Percentiles rank a stretch among this genome's conserved stretches.
Evolutionary conservation across 2,888 invertebrate species (phyloP).

Genomic region (Mythimna pallens): DNA sequence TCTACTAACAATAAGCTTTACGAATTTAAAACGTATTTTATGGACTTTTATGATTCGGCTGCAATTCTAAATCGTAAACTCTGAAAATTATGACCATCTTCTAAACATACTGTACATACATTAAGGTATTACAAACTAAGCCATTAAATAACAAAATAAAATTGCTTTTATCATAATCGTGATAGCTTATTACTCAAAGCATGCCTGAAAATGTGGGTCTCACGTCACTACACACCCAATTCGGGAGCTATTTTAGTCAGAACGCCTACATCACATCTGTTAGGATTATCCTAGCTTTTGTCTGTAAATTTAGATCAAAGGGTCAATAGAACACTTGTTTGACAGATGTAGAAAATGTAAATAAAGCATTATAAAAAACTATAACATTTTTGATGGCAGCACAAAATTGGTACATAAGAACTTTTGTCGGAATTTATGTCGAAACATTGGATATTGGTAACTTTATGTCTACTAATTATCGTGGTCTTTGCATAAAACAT

Average conservation of each 20-base stretch:
- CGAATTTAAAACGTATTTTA: background rate
- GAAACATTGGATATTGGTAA: constrained; percentile 21
- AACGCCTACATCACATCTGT: constrained; percentile 26
- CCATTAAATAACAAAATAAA: background rate
- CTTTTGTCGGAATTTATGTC: constrained; percentile 1
- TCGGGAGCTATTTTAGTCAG: constrained; percentile 32
- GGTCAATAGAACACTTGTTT: constrained; percentile 11
- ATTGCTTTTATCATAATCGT: constrained; percentile 9
- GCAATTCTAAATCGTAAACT: background rate
- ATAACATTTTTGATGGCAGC: background rate
- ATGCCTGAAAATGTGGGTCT: constrained; percentile 38
- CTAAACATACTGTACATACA: background rate
- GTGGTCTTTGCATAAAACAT: constrained; percentile 28
- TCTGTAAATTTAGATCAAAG: constrained; percentile 29
- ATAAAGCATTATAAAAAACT: background rate
- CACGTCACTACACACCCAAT: constrained; percentile 37
- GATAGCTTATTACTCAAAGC: constrained; percentile 14
- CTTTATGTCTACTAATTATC: constrained; percentile 27
- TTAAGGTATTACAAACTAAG: background rate
- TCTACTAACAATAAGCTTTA: constrained; percentile 12
- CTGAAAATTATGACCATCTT: background rate
- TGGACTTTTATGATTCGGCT: background rate
- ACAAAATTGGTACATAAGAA: background rate
- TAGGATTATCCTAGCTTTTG: constrained; percentile 37
- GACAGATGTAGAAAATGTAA: constrained; percentile 3